phyloP scores from a whole-genome alignment of 2,797 vertebrate species.

The Antennarius maculatus region DNA sequence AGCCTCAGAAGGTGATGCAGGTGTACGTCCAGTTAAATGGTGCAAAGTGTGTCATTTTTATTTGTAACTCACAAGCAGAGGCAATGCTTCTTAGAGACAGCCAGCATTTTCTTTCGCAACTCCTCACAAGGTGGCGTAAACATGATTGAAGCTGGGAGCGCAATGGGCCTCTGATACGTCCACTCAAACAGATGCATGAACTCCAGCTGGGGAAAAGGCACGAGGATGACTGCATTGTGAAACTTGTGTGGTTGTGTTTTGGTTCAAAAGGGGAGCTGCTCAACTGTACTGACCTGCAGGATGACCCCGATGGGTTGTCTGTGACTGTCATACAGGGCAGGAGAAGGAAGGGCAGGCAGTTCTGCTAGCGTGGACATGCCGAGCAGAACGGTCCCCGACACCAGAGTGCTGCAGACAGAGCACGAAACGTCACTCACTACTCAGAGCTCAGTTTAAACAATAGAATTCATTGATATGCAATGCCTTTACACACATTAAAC shows the following conservation, averaged over 20 bases:
- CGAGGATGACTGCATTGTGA: neutral
- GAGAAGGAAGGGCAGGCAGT: slow-evolving; percentile 51
- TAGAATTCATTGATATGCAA: too few species aligned
- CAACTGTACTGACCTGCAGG: slow-evolving; percentile 68
- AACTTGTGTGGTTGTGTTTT: slow-evolving; percentile 6
- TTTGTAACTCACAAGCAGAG: slow-evolving; percentile 75
- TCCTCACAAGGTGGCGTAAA: slow-evolving; percentile 68
- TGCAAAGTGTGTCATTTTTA: neutral
- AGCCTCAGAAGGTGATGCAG: neutral
- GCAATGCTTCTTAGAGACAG: slow-evolving; percentile 75
- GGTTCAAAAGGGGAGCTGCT: slow-evolving; percentile 29
- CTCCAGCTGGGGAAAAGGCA: slow-evolving; percentile 60
- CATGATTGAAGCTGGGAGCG: slow-evolving; percentile 32
- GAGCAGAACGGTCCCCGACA: slow-evolving; percentile 73
- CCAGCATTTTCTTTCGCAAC: slow-evolving; percentile 69
- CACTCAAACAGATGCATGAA: slow-evolving; percentile 65
- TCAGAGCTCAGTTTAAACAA: neutral
- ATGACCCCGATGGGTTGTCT: slow-evolving; percentile 69
- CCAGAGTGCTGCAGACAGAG: slow-evolving; percentile 62
- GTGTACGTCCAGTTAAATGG: neutral
- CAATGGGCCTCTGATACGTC: slow-evolving; percentile 69
- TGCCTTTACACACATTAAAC: too few species aligned
- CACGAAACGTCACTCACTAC: neutral
- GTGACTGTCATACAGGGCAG: slow-evolving; percentile 75
- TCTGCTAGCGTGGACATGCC: slow-evolving; percentile 67